phyloP scores from a whole-genome alignment of 2,797 vertebrate species.

The Muscicapa striata region DNA sequence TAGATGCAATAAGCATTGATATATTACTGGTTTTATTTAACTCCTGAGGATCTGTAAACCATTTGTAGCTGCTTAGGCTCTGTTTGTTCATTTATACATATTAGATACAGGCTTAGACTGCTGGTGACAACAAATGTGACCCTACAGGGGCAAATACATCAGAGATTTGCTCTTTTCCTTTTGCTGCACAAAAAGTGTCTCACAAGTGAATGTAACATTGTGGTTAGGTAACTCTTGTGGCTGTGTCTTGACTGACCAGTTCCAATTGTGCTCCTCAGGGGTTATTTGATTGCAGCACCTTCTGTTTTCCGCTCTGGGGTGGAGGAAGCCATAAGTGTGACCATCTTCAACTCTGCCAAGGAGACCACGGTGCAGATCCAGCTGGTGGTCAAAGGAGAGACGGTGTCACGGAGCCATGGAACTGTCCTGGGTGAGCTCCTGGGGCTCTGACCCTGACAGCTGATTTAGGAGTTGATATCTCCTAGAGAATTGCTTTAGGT shows the following conservation, averaged over 20 bases:
- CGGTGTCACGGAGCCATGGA: slow-evolving; percentile 81
- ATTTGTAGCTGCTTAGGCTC: not conserved
- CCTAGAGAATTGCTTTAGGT: not conserved
- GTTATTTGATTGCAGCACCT: slow-evolving; percentile 89
- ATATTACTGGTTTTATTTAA: not conserved
- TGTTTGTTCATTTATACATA: not conserved
- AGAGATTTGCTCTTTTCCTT: not conserved
- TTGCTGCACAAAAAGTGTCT: not conserved
- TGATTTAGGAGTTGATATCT: fast-evolving
- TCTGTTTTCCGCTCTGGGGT: slow-evolving; percentile 89
- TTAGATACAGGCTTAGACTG: not conserved
- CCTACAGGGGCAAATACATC: not conserved
- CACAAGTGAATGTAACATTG: not conserved
- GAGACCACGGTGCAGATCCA: slow-evolving; percentile 89
- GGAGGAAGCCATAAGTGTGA: slow-evolving; percentile 89
- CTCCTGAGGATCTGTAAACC: not conserved
- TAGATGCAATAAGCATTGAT: not conserved
- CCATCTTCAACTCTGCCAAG: slow-evolving; percentile 85
- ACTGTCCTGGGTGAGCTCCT: slow-evolving; percentile 83
- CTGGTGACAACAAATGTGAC: not conserved
- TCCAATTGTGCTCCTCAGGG: slow-evolving; percentile 73
- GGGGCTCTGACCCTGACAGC: not conserved
- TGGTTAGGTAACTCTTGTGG: not conserved
- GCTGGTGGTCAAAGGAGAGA: slow-evolving; percentile 88
- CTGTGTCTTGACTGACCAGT: not conserved